Percentiles rank a stretch among this genome's conserved stretches.
Evolutionary conservation across 2,797 vertebrate genomes (phyloP).

Genomic region (Oreochromis grahami): DNA sequence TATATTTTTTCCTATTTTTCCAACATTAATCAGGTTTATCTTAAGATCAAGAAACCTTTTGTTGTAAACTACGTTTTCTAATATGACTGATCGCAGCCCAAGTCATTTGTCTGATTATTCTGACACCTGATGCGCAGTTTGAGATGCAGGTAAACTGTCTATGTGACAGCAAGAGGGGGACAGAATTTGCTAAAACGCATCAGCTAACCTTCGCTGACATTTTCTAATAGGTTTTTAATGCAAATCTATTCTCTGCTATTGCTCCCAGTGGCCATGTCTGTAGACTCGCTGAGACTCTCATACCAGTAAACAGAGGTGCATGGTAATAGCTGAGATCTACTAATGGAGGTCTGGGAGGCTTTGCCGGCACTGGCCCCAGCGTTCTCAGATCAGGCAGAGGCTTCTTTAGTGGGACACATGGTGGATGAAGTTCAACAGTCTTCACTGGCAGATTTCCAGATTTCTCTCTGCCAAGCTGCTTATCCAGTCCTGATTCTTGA

Average conservation of each 20-base stretch:
- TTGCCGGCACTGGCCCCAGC: constrained; percentile 46
- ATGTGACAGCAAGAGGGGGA: neutral
- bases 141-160: neutral
- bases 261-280: neutral
- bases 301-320: neutral
- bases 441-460: neutral
- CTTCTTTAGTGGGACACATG: constrained; percentile 29
- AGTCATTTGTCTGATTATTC: accelerated
- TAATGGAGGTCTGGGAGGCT: constrained; percentile 68
- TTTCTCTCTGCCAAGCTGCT: constrained; percentile 7
- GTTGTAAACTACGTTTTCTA: neutral
- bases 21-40: neutral
- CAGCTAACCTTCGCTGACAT: neutral
- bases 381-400: constrained; percentile 45
- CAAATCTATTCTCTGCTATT: neutral
- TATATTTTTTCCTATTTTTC: neutral
- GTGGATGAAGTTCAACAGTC: neutral
- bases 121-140: accelerated
- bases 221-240: neutral
- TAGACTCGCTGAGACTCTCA: neutral
- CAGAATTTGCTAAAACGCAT: neutral
- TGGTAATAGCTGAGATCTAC: constrained; percentile 57
- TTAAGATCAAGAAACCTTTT: neutral
- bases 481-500: constrained; percentile 26
- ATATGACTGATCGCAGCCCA: neutral